A percentile compares a stretch with the other conserved stretches of the same genome.
Evolutionary conservation across 2,888 invertebrate species (phyloP).

Genomic region (Mimas tiliae): DNA sequence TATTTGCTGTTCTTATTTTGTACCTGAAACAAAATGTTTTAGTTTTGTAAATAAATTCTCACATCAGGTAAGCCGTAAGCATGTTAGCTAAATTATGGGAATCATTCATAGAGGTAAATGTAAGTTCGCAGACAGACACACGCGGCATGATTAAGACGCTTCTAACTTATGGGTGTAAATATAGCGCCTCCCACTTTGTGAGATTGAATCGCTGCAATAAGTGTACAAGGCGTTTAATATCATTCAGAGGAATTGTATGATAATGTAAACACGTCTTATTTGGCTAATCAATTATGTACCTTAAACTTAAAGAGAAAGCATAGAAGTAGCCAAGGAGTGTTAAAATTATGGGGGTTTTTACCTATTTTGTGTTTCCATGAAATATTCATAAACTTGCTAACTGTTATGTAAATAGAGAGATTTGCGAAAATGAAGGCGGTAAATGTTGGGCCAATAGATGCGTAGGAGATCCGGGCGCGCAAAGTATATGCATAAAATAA

Average conservation of each 20-base stretch:
- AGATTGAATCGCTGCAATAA: slow-evolving; percentile 27
- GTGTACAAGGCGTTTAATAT: slow-evolving; percentile 29
- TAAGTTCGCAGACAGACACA: slow-evolving; percentile 36
- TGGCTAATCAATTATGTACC: background rate
- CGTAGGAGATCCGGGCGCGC: slow-evolving; percentile 15
- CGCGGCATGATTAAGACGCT: slow-evolving; percentile 17
- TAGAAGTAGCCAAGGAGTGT: background rate
- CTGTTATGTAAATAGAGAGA: slow-evolving; percentile 68
- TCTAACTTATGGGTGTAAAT: slow-evolving; percentile 25
- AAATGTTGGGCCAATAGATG: slow-evolving; percentile 34
- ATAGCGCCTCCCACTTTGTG: slow-evolving; percentile 24
- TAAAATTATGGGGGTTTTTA: slow-evolving; percentile 32
- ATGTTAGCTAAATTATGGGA: slow-evolving; percentile 25
- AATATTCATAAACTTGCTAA: slow-evolving; percentile 62
- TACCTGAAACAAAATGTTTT: slow-evolving; percentile 61
- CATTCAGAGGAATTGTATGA: background rate
- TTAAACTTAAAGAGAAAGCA: background rate
- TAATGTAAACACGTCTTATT: slow-evolving; percentile 10
- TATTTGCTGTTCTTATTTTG: slow-evolving; percentile 30
- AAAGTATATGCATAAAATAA: slow-evolving; percentile 26
- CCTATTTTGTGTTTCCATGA: slow-evolving; percentile 52
- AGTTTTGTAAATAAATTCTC: slow-evolving; percentile 28
- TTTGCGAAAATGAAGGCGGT: slow-evolving; percentile 55
- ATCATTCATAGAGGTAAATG: slow-evolving; percentile 14
- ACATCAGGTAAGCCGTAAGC: background rate